phyloP scores from a whole-genome alignment of 2,888 invertebrate genomes.

The Lithophane semibrunnea region DNA sequence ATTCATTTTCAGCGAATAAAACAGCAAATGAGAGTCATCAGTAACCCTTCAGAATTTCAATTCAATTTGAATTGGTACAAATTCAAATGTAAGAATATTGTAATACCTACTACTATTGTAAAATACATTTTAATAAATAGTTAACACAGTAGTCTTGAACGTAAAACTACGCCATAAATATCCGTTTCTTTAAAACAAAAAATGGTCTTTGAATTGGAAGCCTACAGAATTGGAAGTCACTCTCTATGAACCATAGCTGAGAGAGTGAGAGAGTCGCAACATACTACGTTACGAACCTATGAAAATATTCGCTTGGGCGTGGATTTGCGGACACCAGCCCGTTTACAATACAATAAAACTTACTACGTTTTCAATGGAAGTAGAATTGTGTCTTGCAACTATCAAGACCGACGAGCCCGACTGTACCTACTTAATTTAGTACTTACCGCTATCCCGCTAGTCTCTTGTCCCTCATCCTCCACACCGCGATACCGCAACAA shows the following conservation, averaged over 20 bases:
- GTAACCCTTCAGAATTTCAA: neutral
- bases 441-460: neutral
- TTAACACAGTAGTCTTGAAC: no score
- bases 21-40: neutral
- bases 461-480: slow-evolving; percentile 41
- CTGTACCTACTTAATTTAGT: neutral
- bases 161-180: no score
- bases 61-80: no score
- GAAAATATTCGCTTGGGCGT: no score
- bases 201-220: neutral
- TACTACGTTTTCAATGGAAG: no score
- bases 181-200: no score
- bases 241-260: neutral
- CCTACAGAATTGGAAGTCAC: neutral
- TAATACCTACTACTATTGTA: no score
- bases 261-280: no score
- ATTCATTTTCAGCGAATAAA: neutral
- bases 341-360: no score
- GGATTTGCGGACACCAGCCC: no score
- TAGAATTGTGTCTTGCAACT: neutral
- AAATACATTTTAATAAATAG: no score
- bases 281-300: no score
- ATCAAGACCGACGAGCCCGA: neutral
- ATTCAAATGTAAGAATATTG: neutral
- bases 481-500: slow-evolving; percentile 69